Conservation (phyloP, 2,888 invertebrate genomes). For the Platerodrilus igneus region DNA sequence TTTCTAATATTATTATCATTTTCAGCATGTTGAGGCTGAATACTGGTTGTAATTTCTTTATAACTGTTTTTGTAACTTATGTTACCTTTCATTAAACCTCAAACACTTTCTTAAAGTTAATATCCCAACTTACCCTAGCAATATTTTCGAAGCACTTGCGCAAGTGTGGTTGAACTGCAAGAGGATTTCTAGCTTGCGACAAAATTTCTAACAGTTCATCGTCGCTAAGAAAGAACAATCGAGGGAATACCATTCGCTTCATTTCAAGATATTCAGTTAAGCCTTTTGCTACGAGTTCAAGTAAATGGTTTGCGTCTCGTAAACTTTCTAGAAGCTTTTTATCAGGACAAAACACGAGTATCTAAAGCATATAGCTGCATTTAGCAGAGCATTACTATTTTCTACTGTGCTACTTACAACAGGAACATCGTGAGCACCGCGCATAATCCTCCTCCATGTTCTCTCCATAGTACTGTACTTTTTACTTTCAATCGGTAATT, state of each 20-base stretch:
- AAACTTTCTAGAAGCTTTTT: slow-evolving; percentile 63
- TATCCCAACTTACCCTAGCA: slow-evolving; percentile 54
- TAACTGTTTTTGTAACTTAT: no score
- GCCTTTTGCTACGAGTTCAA: slow-evolving; percentile 71
- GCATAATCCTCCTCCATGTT: slow-evolving; percentile 75
- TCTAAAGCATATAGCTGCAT: slow-evolving; percentile 46
- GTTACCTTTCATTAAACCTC: no score
- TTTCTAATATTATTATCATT: no score
- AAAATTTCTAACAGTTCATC: slow-evolving; percentile 78
- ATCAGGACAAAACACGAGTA: slow-evolving; percentile 62
- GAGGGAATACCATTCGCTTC: slow-evolving; percentile 69
- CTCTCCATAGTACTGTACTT: slow-evolving; percentile 75
- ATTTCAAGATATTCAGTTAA: slow-evolving; percentile 74
- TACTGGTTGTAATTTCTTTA: no score
- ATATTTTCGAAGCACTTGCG: slow-evolving; percentile 81
- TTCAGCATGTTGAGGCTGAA: no score
- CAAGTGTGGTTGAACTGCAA: slow-evolving; percentile 76
- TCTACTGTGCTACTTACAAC: no score
- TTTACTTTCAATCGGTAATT: slow-evolving; percentile 72
- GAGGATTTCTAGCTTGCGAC: slow-evolving; percentile 72
- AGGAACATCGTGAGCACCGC: slow-evolving; percentile 62
- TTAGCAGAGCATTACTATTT: background rate
- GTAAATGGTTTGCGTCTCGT: slow-evolving; percentile 62
- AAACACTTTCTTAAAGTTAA: no score
- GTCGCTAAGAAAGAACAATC: slow-evolving; percentile 79